phyloP scores from a whole-genome alignment of 2,113 vertebrate genomes.

The Sphyrna mokarran region DNA sequence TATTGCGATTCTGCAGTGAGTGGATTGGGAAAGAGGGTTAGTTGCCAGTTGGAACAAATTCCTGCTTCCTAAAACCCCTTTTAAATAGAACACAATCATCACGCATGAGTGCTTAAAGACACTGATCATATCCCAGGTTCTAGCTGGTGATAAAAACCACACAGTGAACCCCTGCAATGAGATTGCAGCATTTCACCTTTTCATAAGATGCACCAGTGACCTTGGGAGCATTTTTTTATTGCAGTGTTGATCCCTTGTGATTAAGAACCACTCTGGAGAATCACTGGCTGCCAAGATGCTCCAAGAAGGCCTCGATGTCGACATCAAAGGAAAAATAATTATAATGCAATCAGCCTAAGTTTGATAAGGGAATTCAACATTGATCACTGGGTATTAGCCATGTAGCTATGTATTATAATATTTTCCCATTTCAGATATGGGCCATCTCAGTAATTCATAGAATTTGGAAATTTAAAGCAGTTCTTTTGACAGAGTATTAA shows the following conservation, averaged over 20 bases:
- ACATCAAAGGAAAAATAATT: background rate
- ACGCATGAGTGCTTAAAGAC: background rate
- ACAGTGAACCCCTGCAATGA: background rate
- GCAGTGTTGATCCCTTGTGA: background rate
- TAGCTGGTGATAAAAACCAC: background rate
- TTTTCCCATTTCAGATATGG: background rate
- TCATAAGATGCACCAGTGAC: background rate
- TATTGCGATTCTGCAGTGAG: background rate
- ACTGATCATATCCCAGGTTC: background rate
- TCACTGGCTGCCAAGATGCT: background rate
- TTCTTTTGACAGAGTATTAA: background rate
- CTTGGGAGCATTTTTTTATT: background rate
- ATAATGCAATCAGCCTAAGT: background rate
- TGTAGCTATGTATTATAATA: background rate
- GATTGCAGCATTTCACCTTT: background rate
- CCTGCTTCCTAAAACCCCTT: background rate
- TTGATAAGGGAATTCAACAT: background rate
- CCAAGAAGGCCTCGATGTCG: background rate
- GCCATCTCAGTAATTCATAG: background rate
- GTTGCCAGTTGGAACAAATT: background rate
- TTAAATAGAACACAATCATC: background rate
- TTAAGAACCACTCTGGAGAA: background rate
- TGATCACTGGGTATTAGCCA: background rate
- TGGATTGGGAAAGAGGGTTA: background rate
- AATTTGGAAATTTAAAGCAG: background rate